Evolutionary conservation across 2,888 invertebrate species (phyloP).

Genomic region (Odontothrips loti): DNA sequence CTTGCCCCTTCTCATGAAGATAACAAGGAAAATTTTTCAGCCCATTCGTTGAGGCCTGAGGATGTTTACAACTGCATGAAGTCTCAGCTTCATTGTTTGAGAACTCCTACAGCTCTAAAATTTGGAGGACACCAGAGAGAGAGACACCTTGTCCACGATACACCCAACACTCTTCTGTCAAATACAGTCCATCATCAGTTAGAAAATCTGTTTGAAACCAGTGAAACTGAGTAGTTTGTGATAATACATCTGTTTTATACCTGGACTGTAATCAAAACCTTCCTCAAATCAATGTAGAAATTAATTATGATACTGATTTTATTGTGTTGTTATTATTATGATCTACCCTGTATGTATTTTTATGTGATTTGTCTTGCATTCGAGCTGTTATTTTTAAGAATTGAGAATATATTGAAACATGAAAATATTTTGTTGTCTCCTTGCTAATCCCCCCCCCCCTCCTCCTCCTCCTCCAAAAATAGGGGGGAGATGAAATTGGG

Average conservation of each 20-base stretch:
- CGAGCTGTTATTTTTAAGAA: neutral
- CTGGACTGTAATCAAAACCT: neutral
- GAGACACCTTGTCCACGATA: neutral
- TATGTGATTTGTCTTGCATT: neutral
- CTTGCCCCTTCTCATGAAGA: neutral
- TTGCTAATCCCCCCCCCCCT: too few species aligned
- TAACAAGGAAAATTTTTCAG: neutral
- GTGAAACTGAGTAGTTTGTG: neutral
- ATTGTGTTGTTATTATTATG: too few species aligned
- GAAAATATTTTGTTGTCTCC: too few species aligned
- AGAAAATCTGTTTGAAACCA: neutral
- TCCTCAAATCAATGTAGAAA: too few species aligned
- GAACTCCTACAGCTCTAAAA: neutral
- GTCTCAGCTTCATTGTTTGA: neutral
- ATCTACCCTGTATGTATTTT: too few species aligned
- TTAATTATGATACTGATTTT: too few species aligned
- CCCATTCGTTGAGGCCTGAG: neutral
- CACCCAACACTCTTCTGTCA: neutral
- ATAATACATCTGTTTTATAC: neutral
- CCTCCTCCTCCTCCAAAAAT: too few species aligned
- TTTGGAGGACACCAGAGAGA: neutral
- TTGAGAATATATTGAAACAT: neutral
- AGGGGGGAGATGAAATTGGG: too few species aligned
- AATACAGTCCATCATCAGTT: neutral
- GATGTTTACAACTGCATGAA: neutral